These are phyloP conservation scores for Xiphias gladius DNA, from an alignment of 2,113 vertebrate species.

Conservation along the genomic window DNA sequence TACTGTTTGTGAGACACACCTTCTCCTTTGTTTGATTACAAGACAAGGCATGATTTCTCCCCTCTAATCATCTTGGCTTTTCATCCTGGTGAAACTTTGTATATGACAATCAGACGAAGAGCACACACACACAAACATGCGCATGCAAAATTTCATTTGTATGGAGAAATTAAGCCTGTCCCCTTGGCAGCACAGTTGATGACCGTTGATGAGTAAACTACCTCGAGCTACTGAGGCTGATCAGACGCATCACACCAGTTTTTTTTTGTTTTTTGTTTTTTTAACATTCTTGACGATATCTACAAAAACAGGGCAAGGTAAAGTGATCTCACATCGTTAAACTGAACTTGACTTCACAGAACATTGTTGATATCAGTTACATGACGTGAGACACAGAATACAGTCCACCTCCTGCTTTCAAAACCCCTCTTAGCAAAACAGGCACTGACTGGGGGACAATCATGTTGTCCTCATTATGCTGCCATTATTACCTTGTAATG, in stretches of 20 bases:
- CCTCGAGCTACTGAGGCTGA: conserved; percentile 23
- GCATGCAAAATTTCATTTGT: conserved; percentile 38
- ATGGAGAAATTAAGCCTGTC: conserved; percentile 27
- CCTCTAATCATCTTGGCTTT: conserved; percentile 60
- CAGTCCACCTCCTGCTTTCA: neutral
- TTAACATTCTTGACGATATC: conserved; percentile 13
- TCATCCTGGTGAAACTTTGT: conserved; percentile 17
- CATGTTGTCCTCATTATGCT: conserved; percentile 29
- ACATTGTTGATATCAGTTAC: conserved; percentile 67
- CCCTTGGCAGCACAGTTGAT: neutral
- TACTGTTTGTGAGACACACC: conserved; percentile 25
- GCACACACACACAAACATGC: conserved; percentile 12
- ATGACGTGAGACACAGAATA: conserved; percentile 14
- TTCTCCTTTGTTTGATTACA: conserved; percentile 53
- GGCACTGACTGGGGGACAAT: conserved; percentile 15
- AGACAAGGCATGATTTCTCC: conserved; percentile 19
- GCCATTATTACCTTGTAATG: conserved; percentile 33
- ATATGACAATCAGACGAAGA: conserved; percentile 42
- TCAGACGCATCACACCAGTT: conserved; percentile 48
- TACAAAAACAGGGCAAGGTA: conserved; percentile 25
- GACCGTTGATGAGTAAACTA: conserved; percentile 18
- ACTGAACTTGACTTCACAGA: conserved; percentile 2
- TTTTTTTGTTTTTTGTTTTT: neutral
- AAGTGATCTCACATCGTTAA: conserved; percentile 44
- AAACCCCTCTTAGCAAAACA: conserved; percentile 22